Percentiles rank a stretch among this genome's conserved stretches.
phyloP scores from a whole-genome alignment of 2,113 vertebrate species.

The Dasyurus viverrinus region DNA sequence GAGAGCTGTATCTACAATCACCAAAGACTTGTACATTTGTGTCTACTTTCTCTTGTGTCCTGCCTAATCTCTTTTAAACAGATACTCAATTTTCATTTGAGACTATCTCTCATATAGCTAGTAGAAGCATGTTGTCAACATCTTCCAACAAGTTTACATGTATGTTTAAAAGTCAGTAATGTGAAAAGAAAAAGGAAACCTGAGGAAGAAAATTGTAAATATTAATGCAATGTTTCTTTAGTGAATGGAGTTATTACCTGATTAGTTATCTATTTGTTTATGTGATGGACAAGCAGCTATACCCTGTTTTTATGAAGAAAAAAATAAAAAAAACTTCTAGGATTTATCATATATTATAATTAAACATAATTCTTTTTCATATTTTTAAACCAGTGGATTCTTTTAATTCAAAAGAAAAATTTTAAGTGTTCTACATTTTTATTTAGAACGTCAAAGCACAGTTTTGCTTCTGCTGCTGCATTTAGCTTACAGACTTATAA shows the following conservation, averaged over 20 bases:
- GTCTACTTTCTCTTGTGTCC: neutral
- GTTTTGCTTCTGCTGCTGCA: conserved; percentile 39
- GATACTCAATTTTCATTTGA: neutral
- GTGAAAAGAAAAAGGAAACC: conserved; percentile 17
- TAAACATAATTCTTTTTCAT: neutral
- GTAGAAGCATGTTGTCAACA: neutral
- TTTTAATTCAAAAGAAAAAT: neutral
- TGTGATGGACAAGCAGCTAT: neutral
- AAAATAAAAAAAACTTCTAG: too few species aligned
- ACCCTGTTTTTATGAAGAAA: neutral
- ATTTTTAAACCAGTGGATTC: neutral
- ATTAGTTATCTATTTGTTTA: too few species aligned
- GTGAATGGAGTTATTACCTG: neutral
- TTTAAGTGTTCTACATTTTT: neutral
- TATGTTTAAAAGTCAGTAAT: conserved; percentile 11
- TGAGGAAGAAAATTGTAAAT: neutral
- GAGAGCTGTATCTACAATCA: neutral
- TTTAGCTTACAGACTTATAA: conserved; percentile 48
- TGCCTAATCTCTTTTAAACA: neutral
- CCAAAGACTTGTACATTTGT: neutral
- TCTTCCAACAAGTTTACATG: neutral
- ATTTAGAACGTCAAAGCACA: conserved; percentile 27
- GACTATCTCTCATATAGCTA: neutral
- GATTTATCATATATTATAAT: neutral
- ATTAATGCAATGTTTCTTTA: conserved; percentile 33